Base-by-base conservation (phyloP, 2,888 invertebrate genomes). In the Panopea generosa region DNA sequence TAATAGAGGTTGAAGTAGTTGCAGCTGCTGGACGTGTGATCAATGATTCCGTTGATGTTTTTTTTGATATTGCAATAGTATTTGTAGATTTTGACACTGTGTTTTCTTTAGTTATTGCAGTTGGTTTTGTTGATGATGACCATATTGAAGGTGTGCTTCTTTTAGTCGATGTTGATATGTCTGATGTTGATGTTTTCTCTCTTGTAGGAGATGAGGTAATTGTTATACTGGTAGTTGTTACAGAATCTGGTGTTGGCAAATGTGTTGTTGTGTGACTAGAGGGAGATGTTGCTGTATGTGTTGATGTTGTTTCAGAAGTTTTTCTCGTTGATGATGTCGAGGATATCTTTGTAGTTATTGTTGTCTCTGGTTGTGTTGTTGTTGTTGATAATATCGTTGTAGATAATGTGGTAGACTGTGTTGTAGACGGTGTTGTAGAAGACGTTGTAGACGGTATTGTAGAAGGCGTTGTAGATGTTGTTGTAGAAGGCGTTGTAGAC, bases 111-210 rank as follows among this genome's bases (percentile, higher is more conserved):
- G 33, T 33, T 33, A 11, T 33, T 33, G 11, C 33, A 33, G 33
- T 33, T 33, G 33, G 50, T n/a, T 24, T 20, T 4, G 43, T 52
- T 53, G 68, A n/a, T 53, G 68, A 45, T 24, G 52, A 59, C n/a
- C 16, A 2, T 27, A 50, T 50, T 56, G 52, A 22, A 24, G 60
- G 49, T 24, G 22, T 65, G 47, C 40, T 2, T 24, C 49, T 22
- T 16, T 49, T 14, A 0, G 56, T n/a, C 27, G 49, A 16, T 29
- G 52, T 55, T 18, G 56, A 18, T n/a, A 4, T 50, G 40, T 7
- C 26, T 49, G 52, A 16, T 38, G 59, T 26, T n/a, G 29, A 18
- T 20, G 53, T 26, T 16, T 22, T 45, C 22, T 49, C 22, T 7
- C 24, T 22, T 49, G 20, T 57, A 20, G 29, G 16, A 16, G 49